Conservation (phyloP, 2,888 invertebrate species). For the Lithophane leautieri region DNA sequence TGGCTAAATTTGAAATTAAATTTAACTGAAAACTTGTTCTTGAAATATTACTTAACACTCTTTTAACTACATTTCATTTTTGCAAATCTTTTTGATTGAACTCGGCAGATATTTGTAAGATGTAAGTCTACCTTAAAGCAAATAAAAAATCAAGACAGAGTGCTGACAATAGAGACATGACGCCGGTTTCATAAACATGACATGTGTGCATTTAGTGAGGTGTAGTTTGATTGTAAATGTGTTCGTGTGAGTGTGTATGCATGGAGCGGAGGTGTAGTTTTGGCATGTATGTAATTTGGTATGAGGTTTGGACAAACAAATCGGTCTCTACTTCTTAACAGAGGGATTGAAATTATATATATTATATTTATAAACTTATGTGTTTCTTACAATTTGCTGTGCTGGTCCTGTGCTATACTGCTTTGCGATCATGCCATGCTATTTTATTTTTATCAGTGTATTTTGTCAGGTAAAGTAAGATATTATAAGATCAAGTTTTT, state of each 20-base stretch:
- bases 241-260: too few species aligned
- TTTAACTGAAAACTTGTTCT: background rate
- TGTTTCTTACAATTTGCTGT: constrained; percentile 23
- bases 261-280: too few species aligned
- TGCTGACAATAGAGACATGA: too few species aligned
- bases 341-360: background rate
- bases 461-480: background rate
- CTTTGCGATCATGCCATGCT: background rate
- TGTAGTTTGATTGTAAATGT: too few species aligned
- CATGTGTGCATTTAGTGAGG: too few species aligned
- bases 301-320: background rate
- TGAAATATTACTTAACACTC: background rate
- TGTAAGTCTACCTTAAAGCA: too few species aligned
- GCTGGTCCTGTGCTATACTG: constrained; percentile 41
- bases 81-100: background rate
- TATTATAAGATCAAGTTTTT: background rate
- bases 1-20: background rate
- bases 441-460: background rate
- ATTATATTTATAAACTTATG: background rate
- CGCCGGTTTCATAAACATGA: too few species aligned
- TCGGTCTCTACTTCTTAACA: background rate
- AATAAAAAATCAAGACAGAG: too few species aligned
- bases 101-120: background rate
- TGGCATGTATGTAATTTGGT: too few species aligned
- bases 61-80: background rate